Evolutionary conservation across 1,140 invertebrate genomes (phyloP).

Genomic region (Bombus superbus): DNA sequence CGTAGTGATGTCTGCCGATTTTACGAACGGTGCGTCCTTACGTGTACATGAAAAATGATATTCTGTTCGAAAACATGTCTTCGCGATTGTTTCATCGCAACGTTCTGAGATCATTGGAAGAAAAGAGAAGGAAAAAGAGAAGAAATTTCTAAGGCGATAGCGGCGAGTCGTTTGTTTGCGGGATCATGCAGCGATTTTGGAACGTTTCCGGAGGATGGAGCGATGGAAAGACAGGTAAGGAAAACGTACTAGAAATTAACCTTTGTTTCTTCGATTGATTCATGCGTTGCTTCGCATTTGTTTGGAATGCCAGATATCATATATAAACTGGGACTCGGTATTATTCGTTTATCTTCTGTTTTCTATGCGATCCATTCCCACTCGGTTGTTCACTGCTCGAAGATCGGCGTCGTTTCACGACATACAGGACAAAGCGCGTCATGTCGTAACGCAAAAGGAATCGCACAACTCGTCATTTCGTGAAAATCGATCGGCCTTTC

Average conservation of each 20-base stretch:
- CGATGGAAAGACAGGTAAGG: slow-evolving; percentile 39
- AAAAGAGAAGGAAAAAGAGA: neutral
- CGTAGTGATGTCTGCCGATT: slow-evolving; percentile 5
- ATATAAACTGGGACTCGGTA: neutral
- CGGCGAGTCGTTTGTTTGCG: too few species aligned
- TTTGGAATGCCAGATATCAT: too few species aligned
- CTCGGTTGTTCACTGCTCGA: neutral
- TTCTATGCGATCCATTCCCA: neutral
- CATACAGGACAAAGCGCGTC: neutral
- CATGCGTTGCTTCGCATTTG: neutral
- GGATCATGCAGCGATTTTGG: slow-evolving; percentile 31
- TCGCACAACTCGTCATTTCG: slow-evolving; percentile 19
- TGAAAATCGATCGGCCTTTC: slow-evolving; percentile 32
- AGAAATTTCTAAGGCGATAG: neutral
- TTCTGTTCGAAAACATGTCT: neutral
- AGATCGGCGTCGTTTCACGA: neutral
- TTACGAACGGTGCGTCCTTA: slow-evolving; percentile 15
- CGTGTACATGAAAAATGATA: neutral
- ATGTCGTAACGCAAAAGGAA: slow-evolving; percentile 1
- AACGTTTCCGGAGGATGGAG: neutral
- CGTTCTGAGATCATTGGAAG: neutral
- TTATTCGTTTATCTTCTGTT: neutral
- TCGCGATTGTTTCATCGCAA: neutral
- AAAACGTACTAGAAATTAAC: neutral
- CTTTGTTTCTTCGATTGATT: neutral